Percentiles rank a stretch among this genome's conserved stretches.
Evolutionary conservation across 2,113 vertebrate genomes (phyloP).

Genomic region (Mobula birostris): DNA sequence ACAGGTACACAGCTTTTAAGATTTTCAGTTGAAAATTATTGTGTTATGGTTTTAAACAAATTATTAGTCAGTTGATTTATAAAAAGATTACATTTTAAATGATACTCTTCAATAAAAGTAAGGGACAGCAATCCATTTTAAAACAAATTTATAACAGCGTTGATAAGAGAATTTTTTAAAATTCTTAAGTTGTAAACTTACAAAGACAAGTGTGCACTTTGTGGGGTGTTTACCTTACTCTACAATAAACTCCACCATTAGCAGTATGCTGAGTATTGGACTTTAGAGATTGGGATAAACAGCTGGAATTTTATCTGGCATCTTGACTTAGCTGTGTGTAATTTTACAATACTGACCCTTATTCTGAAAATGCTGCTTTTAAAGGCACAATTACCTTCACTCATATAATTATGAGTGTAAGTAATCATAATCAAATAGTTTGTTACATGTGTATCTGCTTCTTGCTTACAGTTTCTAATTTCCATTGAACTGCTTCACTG

Average conservation of each 20-base stretch:
- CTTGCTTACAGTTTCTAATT: not conserved
- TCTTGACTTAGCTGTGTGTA: not conserved
- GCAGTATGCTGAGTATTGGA: not conserved
- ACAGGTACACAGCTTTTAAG: not conserved
- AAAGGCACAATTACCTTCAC: not conserved
- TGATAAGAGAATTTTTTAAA: too few species aligned
- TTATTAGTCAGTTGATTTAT: not conserved
- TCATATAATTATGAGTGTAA: not conserved
- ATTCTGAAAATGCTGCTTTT: not conserved
- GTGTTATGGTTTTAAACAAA: not conserved
- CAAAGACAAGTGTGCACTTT: not conserved
- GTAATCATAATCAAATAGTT: not conserved
- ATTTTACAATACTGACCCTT: not conserved
- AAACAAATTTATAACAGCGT: too few species aligned
- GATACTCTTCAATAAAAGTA: not conserved
- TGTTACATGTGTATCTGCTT: not conserved
- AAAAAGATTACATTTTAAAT: not conserved
- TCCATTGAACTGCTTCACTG: not conserved
- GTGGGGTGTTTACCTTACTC: not conserved
- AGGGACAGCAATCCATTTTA: not conserved
- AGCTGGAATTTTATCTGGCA: not conserved
- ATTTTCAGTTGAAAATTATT: not conserved
- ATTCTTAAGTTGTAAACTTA: not conserved
- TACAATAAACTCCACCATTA: not conserved
- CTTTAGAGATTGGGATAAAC: not conserved